These are phyloP conservation scores for Pelecanoides urinatrix DNA, from an alignment of 2,113 vertebrate genomes.

Conservation along the genomic window DNA sequence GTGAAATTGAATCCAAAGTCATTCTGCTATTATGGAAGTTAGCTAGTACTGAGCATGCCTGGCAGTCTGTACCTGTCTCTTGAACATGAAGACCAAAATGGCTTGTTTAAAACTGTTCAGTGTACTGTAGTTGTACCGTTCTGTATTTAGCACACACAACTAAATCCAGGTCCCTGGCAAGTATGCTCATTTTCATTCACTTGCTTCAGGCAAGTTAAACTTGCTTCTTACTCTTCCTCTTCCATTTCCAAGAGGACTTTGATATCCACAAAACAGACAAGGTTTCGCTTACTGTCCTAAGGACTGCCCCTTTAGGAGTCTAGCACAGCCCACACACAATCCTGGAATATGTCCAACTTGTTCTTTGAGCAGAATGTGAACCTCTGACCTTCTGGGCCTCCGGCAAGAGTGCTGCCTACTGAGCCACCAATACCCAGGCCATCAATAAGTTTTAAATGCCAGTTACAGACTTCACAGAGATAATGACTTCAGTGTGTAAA, in stretches of 20 bases:
- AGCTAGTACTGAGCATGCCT: neutral
- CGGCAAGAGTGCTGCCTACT: slow-evolving; percentile 57
- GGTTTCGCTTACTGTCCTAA: slow-evolving; percentile 26
- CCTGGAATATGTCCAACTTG: slow-evolving; percentile 46
- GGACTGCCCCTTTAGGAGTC: slow-evolving; percentile 5
- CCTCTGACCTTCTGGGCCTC: slow-evolving; percentile 48
- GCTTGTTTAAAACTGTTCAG: neutral
- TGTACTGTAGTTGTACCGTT: neutral
- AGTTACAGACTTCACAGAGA: slow-evolving; percentile 46
- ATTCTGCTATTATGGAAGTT: neutral
- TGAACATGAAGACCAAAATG: neutral
- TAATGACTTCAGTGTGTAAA: slow-evolving; percentile 60
- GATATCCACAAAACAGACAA: neutral
- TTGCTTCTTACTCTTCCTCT: neutral
- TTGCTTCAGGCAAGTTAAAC: neutral
- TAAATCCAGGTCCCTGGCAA: neutral
- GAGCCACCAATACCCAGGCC: slow-evolving; percentile 53
- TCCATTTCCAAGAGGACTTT: slow-evolving; percentile 10
- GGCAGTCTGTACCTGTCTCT: neutral
- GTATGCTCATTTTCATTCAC: neutral
- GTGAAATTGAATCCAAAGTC: neutral
- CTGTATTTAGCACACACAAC: neutral
- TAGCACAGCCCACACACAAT: slow-evolving; percentile 52
- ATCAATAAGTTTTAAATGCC: slow-evolving; percentile 63
- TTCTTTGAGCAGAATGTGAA: slow-evolving; percentile 54